phyloP scores from a whole-genome alignment of 2,113 vertebrate genomes.

The Siniperca chuatsi region DNA sequence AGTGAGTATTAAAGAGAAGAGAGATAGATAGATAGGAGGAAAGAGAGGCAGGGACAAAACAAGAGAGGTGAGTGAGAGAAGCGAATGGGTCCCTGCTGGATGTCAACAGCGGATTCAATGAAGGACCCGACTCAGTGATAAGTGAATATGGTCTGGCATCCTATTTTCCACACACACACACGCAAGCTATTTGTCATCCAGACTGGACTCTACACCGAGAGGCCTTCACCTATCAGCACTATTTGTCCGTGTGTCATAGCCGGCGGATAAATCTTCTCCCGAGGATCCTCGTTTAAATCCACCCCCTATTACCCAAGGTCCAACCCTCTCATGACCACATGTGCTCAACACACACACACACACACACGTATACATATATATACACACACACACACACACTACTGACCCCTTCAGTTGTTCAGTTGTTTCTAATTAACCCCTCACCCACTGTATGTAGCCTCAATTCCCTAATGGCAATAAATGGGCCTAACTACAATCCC shows the following conservation, averaged over 20 bases:
- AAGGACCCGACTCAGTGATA: slow-evolving; percentile 87
- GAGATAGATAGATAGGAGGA: slow-evolving; percentile 66
- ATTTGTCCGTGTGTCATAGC: slow-evolving; percentile 92
- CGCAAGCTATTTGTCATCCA: slow-evolving; percentile 73
- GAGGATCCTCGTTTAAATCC: slow-evolving; percentile 86
- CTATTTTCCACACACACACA: slow-evolving; percentile 82
- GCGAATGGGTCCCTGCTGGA: slow-evolving; percentile 86
- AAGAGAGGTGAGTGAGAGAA: slow-evolving; percentile 55
- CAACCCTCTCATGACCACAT: slow-evolving; percentile 90
- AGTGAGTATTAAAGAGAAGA: slow-evolving; percentile 56
- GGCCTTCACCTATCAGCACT: slow-evolving; percentile 95
- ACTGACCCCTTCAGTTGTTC: slow-evolving; percentile 90
- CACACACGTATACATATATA: not conserved
- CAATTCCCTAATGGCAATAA: slow-evolving; percentile 88
- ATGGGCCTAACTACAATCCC: slow-evolving; percentile 88
- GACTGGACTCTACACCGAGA: slow-evolving; percentile 86
- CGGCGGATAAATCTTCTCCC: slow-evolving; percentile 96
- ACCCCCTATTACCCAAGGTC: slow-evolving; percentile 88
- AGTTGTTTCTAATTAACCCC: slow-evolving; percentile 96
- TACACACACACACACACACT: slow-evolving; percentile 51
- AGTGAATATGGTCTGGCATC: slow-evolving; percentile 89
- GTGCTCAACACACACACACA: slow-evolving; percentile 38
- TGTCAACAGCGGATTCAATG: slow-evolving; percentile 79
- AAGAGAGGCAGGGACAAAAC: slow-evolving; percentile 61
- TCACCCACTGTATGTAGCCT: slow-evolving; percentile 87